Base-by-base conservation (phyloP, 2,888 invertebrate genomes). In the Pimpla rufipes region DNA sequence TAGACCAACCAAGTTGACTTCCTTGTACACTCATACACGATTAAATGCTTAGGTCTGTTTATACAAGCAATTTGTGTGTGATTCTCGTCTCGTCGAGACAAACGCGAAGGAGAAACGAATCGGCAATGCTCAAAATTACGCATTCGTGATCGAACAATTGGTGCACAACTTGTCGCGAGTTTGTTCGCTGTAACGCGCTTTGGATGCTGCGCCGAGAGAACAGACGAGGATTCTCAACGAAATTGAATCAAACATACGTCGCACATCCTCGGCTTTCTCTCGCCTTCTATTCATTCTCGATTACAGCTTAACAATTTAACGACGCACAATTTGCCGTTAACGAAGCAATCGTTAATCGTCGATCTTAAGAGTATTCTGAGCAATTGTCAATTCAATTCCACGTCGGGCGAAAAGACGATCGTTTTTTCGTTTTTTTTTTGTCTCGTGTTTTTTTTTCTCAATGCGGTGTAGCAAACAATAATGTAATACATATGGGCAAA, bases 21-120 rank as follows among this genome's bases (percentile, higher is more conserved):
- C 57, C 50, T 50, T 42, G 55, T 55, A 70, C 68, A 70, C 66
- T 76, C 64, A 55, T 62, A 71, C 70, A 47, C 35, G 23, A 18
- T 37, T 67, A 40, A 77, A 81, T 71, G 50, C 73, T 76, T 68
- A 68, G 68, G 55, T 70, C 57, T 64, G 62, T 80, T 70, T 52
- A 52, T 83, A 62, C 67, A 76, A 66, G 81, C 73, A 42, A 73
- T 68, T 73, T 50, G n/a, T 62, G n/a, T 62, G 52, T 21, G 18
- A 57, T 75, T 47, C 45, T 29, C 29, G 16, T 45, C 21, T 47
- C 29, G 11, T 59, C 59, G 59, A 47, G 57, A n/a, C 29, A 4
- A 18, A 29, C 37, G 42, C 57, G 11, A 23, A 42, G 23, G 29
- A 35, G 57, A 2, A n/a, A 59, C 13, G 35, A 59, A 59, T 59